Base-by-base conservation (phyloP, 1,140 invertebrate genomes). In the Copidosoma floridanum region DNA sequence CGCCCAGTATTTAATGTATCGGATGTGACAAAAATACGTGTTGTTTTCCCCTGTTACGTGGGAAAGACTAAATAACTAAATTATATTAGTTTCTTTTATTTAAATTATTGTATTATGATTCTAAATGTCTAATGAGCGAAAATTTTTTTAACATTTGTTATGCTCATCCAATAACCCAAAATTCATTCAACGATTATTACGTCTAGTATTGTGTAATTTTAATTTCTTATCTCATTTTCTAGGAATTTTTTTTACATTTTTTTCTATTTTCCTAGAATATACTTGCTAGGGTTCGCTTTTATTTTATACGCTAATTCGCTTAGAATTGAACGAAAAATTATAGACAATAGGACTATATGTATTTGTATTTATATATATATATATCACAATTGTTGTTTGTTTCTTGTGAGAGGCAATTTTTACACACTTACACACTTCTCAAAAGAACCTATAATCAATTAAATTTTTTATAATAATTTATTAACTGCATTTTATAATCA, bases 301-400 rank as follows among this genome's bases (percentile, higher is more conserved):
- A n/a, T n/a, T n/a, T n/a, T n/a, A n/a, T n/a, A 60, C 23, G 47
- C 18, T 46, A 24, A 53, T 21, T 44, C 3, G 41, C 24, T 60
- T 60, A 53, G 12, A 47, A 59, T 44, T 53, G n/a, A 7, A 60
- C 53, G 47, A 54, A 54, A 60, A 40, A 32, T 16, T 38, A 48
- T n/a, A 11, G 43, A 20, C 27, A 12, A 32, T 46, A 60, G 11
- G 52, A 52, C 38, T n/a, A 23, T 54, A 41, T 41, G 16, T 41
- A 41, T 41, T 14, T 41, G 16, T 41, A 41, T 41, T 8, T 41
- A 2, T 41, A 41, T 35, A 35, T 50, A 46, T 56, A 47, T 56
- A 56, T 56, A 41, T 46, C 54, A 56, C 32, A 43, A 29, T 56
- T 55, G 29, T 55, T 43, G 38, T 55, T 56, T 47, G 27, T 56